Evolutionary conservation across 2,888 invertebrate species (phyloP).

Genomic region (Bembecia ichneumoniformis): DNA sequence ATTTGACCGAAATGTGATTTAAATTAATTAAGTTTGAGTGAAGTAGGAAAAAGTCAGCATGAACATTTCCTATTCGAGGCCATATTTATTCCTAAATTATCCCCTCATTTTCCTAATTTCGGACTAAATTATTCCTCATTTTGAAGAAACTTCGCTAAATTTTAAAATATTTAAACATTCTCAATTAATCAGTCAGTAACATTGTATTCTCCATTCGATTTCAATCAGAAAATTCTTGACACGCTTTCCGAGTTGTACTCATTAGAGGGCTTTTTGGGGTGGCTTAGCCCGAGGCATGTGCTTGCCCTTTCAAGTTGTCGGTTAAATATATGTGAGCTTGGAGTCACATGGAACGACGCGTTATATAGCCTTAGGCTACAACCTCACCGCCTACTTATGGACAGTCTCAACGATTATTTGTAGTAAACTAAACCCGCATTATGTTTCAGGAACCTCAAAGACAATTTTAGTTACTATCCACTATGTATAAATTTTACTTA

Average conservation of each 20-base stretch:
- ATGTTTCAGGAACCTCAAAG: no score
- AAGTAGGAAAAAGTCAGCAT: no score
- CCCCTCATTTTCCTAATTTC: no score
- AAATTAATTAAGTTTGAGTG: no score
- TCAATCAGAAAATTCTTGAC: slow-evolving; percentile 4
- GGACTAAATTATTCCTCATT: neutral
- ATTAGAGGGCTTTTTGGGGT: slow-evolving; percentile 8
- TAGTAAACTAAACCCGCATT: no score
- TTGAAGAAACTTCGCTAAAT: neutral
- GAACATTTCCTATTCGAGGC: no score
- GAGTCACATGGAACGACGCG: slow-evolving; percentile 1
- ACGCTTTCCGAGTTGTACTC: slow-evolving; percentile 6
- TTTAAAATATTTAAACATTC: neutral
- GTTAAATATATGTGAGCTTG: slow-evolving; percentile 3
- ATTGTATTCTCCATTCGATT: slow-evolving; percentile 2
- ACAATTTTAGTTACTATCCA: no score
- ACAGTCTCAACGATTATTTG: no score
- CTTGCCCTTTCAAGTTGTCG: slow-evolving; percentile 14
- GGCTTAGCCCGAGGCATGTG: slow-evolving; percentile 5
- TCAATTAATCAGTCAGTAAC: neutral
- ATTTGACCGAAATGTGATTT: no score
- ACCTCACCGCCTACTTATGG: no score
- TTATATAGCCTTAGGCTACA: neutral
- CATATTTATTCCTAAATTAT: no score
- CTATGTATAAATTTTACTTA: no score